Evolutionary conservation across 2,113 vertebrate genomes (phyloP), one percentile per base, ranked within the genome.

Genomic region (Bolborhynchus lineola): DNA sequence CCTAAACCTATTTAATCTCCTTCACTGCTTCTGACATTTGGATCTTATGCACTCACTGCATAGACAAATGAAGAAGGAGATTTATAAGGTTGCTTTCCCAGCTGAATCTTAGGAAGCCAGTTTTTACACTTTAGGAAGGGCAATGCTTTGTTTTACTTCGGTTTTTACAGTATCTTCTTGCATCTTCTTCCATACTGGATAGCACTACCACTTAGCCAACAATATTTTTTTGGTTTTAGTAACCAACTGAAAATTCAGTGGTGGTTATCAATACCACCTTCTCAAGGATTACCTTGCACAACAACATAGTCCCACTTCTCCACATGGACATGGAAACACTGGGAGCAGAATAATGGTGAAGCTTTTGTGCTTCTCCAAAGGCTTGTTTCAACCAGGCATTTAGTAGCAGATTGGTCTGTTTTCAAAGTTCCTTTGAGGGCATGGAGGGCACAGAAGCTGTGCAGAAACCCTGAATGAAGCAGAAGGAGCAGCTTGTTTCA

Each of bases 1-100:
- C 88, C 76, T 96, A 96, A 96, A 95, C 64, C 86, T 80, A 33
- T 94, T 96, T 97, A 94, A 95, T 96, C 90, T 94, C 75, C 69
- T 77, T 86, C 79, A 33, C 88, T 46, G 62, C 82, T 95, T 92
- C 88, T 96, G 90, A 92, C 88, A 74, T 76, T 74, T 0, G 0
- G 81, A 85, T 79, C 57, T 93, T 83, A 42, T 23, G 71, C 68
- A 31, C 47, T 4, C 68, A 47, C 52, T 4, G 33, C 79, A 47
- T 28, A 93, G 90, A 71, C 17, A 68, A 52, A 68, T 72, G 65
- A 82, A 77, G 83, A 23, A 72, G 88, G 87, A 91, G 81, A 95
- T 95, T 93, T 96, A 78, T 93, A 95, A 94, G 78, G 82, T 63
- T 82, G 39, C 28, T 20, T 63, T 82, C 33, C 29, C 57, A 82